Percentiles rank a stretch among this genome's conserved stretches.
Conservation (phyloP, 2,797 vertebrate genomes). For the Sardinella longiceps region DNA sequence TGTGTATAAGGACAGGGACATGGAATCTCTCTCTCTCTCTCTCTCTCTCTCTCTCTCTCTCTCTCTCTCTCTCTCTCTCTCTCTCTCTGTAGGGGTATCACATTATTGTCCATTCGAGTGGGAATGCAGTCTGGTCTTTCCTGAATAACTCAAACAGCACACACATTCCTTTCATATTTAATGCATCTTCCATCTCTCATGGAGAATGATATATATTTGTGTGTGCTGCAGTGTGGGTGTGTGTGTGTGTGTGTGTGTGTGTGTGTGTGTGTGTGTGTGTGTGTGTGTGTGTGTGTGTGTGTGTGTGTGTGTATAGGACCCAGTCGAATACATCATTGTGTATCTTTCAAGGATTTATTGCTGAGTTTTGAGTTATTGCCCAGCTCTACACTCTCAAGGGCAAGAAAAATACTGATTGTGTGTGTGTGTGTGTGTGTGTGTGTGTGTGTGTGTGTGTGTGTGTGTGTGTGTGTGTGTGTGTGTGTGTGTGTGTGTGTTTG, state of each 20-base stretch:
- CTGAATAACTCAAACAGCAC: background rate
- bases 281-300: slow-evolving; percentile 3
- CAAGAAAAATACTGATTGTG: no score
- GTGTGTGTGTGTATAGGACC: background rate
- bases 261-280: background rate
- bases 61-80: slow-evolving; percentile 26
- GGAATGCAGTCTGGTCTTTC: no score
- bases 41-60: slow-evolving; percentile 32
- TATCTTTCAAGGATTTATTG: no score
- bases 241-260: background rate
- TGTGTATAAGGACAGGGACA: no score
- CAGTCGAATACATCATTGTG: no score
- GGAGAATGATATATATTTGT: background rate
- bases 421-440: no score
- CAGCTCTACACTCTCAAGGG: no score
- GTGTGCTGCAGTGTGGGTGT: background rate
- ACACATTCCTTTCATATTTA: background rate
- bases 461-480: background rate
- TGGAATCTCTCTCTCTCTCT: no score
- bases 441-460: no score
- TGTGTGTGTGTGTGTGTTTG: slow-evolving; percentile 5
- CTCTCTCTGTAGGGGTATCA: no score
- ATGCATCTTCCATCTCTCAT: no score
- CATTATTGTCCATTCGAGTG: background rate
- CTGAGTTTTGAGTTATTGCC: no score